A percentile compares a stretch with the other conserved stretches of the same genome.
Conservation (phyloP, 2,113 vertebrate genomes). For the Tragelaphus buxtoni region DNA sequence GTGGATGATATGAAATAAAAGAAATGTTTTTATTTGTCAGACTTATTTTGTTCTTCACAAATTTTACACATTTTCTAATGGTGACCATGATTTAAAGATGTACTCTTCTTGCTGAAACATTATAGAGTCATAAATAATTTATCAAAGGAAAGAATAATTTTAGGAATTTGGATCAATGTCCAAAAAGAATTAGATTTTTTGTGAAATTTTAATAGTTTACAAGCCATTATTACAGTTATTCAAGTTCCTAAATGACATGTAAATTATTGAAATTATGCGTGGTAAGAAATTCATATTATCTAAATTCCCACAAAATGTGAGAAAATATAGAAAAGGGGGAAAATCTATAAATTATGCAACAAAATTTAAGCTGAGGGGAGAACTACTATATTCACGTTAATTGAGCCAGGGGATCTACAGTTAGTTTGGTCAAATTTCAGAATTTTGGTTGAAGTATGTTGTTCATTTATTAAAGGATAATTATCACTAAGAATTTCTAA, state of each 20-base stretch:
- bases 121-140: too few species aligned
- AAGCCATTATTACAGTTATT: not conserved
- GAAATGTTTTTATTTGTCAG: not conserved
- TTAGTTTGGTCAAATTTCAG: not conserved
- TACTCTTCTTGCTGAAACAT: too few species aligned
- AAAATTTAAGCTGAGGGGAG: not conserved
- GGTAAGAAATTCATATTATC: not conserved
- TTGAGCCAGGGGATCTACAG: not conserved
- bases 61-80: not conserved
- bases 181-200: not conserved
- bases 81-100: too few species aligned
- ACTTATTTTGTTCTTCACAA: not conserved
- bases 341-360: not conserved
- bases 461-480: not conserved
- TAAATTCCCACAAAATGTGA: not conserved
- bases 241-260: not conserved
- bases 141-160: too few species aligned
- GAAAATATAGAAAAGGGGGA: not conserved
- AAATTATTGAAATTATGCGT: not conserved
- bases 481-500: not conserved
- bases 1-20: not conserved
- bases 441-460: not conserved
- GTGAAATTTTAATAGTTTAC: not conserved
- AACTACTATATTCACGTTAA: not conserved
- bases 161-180: not conserved